These are phyloP conservation scores for Stramonita haemastoma DNA, from an alignment of 2,888 invertebrate species.

Conservation along the genomic window DNA sequence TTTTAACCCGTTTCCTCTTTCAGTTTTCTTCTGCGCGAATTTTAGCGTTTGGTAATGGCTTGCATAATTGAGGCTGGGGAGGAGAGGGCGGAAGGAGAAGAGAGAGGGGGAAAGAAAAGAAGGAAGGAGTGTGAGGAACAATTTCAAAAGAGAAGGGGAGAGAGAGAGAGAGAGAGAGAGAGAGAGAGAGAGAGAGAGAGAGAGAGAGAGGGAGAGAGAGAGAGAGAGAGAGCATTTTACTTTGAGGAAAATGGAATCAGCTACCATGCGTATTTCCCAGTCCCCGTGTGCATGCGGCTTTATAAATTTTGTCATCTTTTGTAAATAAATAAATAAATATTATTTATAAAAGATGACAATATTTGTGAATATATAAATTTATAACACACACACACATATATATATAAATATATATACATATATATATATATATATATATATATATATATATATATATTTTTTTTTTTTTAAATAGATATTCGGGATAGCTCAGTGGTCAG, in stretches of 20 bases:
- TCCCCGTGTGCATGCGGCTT: too few relatives aligned
- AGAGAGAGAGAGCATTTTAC: background rate
- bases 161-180: conserved; percentile 12
- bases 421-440: background rate
- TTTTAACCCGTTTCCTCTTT: too few relatives aligned
- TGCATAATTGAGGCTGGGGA: too few relatives aligned
- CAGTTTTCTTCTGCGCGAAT: too few relatives aligned
- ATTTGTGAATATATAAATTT: too few relatives aligned
- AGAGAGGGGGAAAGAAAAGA: background rate
- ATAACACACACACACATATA: background rate
- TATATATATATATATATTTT: too few relatives aligned
- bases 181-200: conserved; percentile 5
- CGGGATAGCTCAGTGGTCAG: too few relatives aligned
- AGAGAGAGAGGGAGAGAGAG: background rate
- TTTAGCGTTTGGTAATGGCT: too few relatives aligned
- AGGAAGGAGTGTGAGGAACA: background rate
- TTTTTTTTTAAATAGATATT: background rate
- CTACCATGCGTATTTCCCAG: background rate
- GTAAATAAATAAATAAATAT: too few relatives aligned
- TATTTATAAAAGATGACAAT: too few relatives aligned
- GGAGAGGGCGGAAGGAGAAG: background rate
- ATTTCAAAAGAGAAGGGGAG: background rate
- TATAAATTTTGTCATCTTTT: too few relatives aligned
- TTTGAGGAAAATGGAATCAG: too few relatives aligned
- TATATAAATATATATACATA: background rate